phyloP scores from a whole-genome alignment of 2,113 vertebrate species.

The Beaufortia kweichowensis region DNA sequence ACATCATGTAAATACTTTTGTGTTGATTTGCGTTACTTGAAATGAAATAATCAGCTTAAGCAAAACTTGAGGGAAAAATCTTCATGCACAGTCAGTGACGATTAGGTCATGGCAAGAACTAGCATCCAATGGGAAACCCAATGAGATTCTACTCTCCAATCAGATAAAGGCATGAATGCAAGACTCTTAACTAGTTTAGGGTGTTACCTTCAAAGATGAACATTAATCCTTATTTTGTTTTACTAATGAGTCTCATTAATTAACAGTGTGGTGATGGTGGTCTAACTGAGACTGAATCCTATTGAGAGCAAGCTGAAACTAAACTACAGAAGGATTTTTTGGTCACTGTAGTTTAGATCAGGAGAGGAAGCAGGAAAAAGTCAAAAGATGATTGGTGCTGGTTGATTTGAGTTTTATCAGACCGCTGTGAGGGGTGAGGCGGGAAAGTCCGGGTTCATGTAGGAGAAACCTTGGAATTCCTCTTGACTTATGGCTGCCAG shows the following conservation, averaged over 20 bases:
- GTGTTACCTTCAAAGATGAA: background rate
- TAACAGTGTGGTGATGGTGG: background rate
- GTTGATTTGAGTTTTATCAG: constrained; percentile 56
- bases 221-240: background rate
- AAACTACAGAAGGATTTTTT: constrained; percentile 9
- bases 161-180: constrained; percentile 6
- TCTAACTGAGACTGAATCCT: constrained; percentile 2
- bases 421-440: constrained; percentile 73
- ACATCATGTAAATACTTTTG: background rate
- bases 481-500: constrained; percentile 86
- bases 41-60: constrained; percentile 12
- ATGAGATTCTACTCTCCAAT: constrained; percentile 12
- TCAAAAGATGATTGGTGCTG: background rate
- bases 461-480: constrained; percentile 87
- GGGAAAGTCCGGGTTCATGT: constrained; percentile 80
- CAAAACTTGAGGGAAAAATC: background rate
- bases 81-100: background rate
- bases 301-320: constrained; percentile 2
- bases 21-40: background rate
- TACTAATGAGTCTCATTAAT: background rate
- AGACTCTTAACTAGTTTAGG: constrained; percentile 21
- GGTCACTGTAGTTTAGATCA: constrained; percentile 14
- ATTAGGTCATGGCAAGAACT: constrained; percentile 20
- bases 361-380: background rate
- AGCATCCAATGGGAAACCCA: constrained; percentile 19